A percentile compares a stretch with the other conserved stretches of the same genome.
phyloP scores from a whole-genome alignment of 2,113 vertebrate species.

The Xenopus laevis region DNA sequence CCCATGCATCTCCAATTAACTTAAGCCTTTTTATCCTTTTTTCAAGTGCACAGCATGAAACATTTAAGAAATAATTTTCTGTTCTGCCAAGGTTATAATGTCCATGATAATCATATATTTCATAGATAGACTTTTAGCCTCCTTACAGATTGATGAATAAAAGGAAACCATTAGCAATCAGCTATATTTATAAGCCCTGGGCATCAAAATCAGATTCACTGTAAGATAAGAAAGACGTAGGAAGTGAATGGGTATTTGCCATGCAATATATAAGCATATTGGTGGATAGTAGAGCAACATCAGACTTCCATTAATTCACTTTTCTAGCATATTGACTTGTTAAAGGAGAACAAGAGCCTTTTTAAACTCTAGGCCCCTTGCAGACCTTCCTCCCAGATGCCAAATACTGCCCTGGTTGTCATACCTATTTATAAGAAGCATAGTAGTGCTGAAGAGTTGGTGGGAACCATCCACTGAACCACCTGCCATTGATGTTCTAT shows the following conservation, averaged over 20 bases:
- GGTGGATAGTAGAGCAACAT: no score
- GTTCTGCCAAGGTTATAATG: conserved; percentile 25
- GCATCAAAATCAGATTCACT: conserved; percentile 8
- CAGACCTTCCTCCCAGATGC: no score
- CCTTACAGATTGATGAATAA: conserved; percentile 14
- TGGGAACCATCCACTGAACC: no score
- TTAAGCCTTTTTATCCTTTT: conserved; percentile 38
- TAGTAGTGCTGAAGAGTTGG: no score
- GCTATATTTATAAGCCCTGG: conserved; percentile 11
- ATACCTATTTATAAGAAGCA: no score
- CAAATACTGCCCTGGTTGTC: no score
- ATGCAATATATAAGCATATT: no score
- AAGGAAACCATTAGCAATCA: conserved; percentile 6
- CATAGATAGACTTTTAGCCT: conserved; percentile 18
- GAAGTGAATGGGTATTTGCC: conserved; percentile 1
- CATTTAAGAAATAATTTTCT: conserved; percentile 33
- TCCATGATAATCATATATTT: conserved; percentile 31
- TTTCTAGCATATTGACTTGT: no score
- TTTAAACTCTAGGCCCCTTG: no score
- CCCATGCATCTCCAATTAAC: conserved; percentile 30
- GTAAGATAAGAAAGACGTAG: not conserved
- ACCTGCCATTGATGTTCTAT: no score
- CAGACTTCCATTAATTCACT: no score
- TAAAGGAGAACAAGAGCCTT: no score
- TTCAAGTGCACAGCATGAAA: conserved; percentile 26